These are phyloP conservation scores for Psittacula echo DNA, from an alignment of 2,797 vertebrate species.

Conservation along the genomic window DNA sequence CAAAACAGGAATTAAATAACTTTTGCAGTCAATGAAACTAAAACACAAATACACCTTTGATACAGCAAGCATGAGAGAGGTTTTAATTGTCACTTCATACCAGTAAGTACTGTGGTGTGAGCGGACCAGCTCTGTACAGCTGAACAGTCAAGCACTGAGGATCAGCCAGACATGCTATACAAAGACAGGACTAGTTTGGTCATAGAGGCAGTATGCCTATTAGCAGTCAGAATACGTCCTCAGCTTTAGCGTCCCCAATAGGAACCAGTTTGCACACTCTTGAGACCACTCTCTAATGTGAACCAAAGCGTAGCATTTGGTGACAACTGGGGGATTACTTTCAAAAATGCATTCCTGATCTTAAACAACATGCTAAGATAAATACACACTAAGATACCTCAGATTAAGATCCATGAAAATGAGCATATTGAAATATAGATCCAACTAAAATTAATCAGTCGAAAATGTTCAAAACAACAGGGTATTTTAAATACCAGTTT, in stretches of 20 bases:
- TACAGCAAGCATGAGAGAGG: not conserved
- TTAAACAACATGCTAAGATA: not conserved
- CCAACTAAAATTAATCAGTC: not conserved
- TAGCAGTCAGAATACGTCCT: not conserved
- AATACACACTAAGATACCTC: not conserved
- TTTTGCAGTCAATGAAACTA: not conserved
- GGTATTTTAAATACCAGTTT: not conserved
- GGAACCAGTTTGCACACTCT: not conserved
- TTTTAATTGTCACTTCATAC: not conserved
- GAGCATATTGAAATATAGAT: not conserved
- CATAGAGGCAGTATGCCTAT: not conserved
- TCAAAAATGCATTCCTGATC: not conserved
- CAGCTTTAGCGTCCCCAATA: not conserved
- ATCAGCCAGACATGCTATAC: not conserved
- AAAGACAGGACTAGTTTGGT: not conserved
- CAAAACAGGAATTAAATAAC: not conserved
- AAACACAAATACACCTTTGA: not conserved
- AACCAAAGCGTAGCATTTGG: not conserved
- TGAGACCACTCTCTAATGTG: not conserved
- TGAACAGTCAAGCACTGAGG: not conserved
- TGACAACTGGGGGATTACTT: not conserved
- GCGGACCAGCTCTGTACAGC: not conserved
- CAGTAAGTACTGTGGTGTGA: not conserved
- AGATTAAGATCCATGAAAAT: not conserved
- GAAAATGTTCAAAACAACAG: not conserved